Conservation (phyloP, 1,140 invertebrate genomes). For the Psilanteris sp. region DNA sequence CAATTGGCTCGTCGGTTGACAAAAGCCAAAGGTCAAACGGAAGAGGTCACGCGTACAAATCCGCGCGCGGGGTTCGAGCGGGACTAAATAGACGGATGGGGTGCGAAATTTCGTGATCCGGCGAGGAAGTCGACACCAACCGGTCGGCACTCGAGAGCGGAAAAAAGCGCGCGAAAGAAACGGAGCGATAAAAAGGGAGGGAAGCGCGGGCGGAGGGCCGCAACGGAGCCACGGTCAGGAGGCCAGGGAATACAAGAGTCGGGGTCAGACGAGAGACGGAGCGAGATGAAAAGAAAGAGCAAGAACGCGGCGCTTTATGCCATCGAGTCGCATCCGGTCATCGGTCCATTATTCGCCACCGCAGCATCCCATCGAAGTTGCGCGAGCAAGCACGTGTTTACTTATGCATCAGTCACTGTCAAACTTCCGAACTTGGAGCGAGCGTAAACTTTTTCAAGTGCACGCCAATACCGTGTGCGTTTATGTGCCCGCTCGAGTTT, state of each 20-base stretch:
- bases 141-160: conserved; percentile 8
- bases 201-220: conserved; percentile 10
- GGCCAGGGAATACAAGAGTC: conserved; percentile 44
- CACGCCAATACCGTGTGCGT: conserved; percentile 7
- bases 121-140: conserved; percentile 56
- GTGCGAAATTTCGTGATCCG: conserved; percentile 63
- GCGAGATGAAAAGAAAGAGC: conserved; percentile 64
- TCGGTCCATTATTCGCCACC: conserved; percentile 64
- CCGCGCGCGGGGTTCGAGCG: conserved; percentile 28
- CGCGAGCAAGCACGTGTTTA: conserved; percentile 72
- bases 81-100: conserved; percentile 61
- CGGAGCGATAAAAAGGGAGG: conserved; percentile 21
- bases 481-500: not conserved
- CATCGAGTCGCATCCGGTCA: conserved; percentile 74
- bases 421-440: conserved; percentile 46
- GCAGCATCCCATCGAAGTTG: conserved; percentile 59
- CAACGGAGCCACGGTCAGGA: conserved; percentile 59
- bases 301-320: conserved; percentile 73
- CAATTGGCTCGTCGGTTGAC: conserved; percentile 47
- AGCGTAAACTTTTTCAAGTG: conserved; percentile 43
- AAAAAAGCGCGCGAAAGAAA: conserved; percentile 33
- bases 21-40: no score
- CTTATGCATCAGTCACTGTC: conserved; percentile 72
- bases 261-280: conserved; percentile 52
- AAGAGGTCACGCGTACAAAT: no score